A percentile compares a stretch with the other conserved stretches of the same genome.
Conservation (phyloP, 2,888 invertebrate species). For the Prosapia bicincta region DNA sequence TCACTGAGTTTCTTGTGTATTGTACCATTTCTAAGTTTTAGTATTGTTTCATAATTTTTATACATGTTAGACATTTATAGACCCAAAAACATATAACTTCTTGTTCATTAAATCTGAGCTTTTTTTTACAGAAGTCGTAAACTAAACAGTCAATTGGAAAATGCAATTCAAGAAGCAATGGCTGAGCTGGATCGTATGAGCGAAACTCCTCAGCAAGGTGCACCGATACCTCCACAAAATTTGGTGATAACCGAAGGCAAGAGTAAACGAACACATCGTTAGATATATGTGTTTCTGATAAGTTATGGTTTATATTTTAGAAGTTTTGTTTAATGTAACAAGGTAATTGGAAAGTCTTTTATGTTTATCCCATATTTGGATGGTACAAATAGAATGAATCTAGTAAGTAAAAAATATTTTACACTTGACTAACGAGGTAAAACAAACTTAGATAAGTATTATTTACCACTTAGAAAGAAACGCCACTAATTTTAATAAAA, state of each 20-base stretch:
- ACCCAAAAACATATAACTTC: too few relatives aligned
- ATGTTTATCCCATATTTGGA: too few relatives aligned
- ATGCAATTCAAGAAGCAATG: conserved; percentile 92
- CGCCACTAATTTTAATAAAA: too few relatives aligned
- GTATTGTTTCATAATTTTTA: too few relatives aligned
- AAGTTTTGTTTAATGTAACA: not conserved
- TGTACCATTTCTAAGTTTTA: too few relatives aligned
- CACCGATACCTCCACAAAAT: conserved; percentile 26
- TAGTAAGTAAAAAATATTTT: too few relatives aligned
- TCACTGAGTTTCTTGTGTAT: too few relatives aligned
- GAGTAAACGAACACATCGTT: conserved; percentile 11
- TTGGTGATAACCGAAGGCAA: conserved; percentile 1
- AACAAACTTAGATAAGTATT: too few relatives aligned
- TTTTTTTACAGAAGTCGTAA: conserved; percentile 76
- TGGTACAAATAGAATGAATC: too few relatives aligned
- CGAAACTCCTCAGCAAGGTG: conserved; percentile 42
- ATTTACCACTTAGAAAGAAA: too few relatives aligned
- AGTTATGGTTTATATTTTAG: not conserved
- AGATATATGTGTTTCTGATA: too few relatives aligned
- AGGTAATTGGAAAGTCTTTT: not conserved
- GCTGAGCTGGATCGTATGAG: conserved; percentile 75
- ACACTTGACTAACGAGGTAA: too few relatives aligned
- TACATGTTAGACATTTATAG: not conserved
- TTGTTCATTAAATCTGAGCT: conserved; percentile 15
- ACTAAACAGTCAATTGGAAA: conserved; percentile 84